A percentile compares a stretch with the other conserved stretches of the same genome.
Evolutionary conservation across 2,888 invertebrate genomes (phyloP).

Genomic region (Plutella xylostella): DNA sequence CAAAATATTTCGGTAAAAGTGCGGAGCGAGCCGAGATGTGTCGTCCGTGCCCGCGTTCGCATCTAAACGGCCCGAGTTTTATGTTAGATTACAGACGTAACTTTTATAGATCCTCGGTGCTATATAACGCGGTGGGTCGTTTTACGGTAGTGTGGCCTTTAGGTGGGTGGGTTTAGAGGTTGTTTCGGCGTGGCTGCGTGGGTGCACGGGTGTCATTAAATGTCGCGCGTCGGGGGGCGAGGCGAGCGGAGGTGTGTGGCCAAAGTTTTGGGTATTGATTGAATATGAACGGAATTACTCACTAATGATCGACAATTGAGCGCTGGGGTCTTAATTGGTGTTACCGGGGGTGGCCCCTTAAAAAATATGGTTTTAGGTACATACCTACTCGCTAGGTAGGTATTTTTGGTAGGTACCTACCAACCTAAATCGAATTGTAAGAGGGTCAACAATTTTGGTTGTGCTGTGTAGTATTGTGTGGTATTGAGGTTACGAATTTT

Average conservation of each 20-base stretch:
- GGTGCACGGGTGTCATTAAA: constrained; percentile 70
- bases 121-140: constrained; percentile 67
- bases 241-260: constrained; percentile 63
- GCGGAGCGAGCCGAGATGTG: constrained; percentile 68
- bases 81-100: constrained; percentile 72
- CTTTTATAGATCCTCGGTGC: constrained; percentile 71
- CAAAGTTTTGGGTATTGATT: constrained; percentile 71
- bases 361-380: too few relatives aligned
- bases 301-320: constrained; percentile 67
- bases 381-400: neutral
- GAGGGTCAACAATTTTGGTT: too few relatives aligned
- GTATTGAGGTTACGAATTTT: too few relatives aligned
- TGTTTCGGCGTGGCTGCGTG: constrained; percentile 39
- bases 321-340: constrained; percentile 42
- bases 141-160: constrained; percentile 53
- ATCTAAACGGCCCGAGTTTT: constrained; percentile 71
- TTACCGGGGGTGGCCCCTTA: neutral
- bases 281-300: constrained; percentile 68
- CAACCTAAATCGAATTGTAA: too few relatives aligned
- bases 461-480: too few relatives aligned
- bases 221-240: constrained; percentile 65
- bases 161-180: constrained; percentile 37
- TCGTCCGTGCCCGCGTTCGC: constrained; percentile 69
- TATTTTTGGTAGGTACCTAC: too few relatives aligned
- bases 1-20: constrained; percentile 66